Evolutionary conservation across 2,888 invertebrate genomes (phyloP).

Genomic region (Conomelus anceps): DNA sequence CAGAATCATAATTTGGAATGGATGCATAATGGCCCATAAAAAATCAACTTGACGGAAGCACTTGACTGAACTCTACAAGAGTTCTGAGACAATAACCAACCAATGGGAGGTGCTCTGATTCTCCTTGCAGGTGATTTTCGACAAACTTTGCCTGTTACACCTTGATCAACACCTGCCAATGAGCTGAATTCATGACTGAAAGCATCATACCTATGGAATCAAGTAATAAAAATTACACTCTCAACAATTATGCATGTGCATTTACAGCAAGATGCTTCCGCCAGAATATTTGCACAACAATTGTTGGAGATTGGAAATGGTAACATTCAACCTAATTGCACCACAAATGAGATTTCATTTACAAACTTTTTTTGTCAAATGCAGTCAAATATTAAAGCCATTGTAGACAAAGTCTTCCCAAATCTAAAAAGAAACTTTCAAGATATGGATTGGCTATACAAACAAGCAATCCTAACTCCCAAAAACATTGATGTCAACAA

Average conservation of each 20-base stretch:
- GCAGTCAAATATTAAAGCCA: no score
- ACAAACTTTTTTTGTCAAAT: no score
- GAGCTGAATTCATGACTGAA: slow-evolving; percentile 43
- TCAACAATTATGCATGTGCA: slow-evolving; percentile 29
- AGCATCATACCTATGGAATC: slow-evolving; percentile 29
- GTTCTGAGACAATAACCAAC: slow-evolving; percentile 24
- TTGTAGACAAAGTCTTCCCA: no score
- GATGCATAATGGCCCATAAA: slow-evolving; percentile 42
- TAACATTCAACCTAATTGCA: slow-evolving; percentile 19
- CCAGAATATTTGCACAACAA: slow-evolving; percentile 25
- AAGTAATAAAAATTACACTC: slow-evolving; percentile 27
- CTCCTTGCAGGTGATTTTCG: slow-evolving; percentile 37
- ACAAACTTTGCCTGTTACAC: slow-evolving; percentile 36
- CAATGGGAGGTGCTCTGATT: slow-evolving; percentile 33
- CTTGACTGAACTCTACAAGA: slow-evolving; percentile 36
- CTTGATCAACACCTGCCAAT: slow-evolving; percentile 40
- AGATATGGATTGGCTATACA: no score
- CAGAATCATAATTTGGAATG: slow-evolving; percentile 41
- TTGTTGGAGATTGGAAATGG: slow-evolving; percentile 32
- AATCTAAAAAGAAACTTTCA: no score
- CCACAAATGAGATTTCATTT: no score
- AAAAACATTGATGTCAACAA: no score
- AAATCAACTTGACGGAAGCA: slow-evolving; percentile 38
- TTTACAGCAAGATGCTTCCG: slow-evolving; percentile 25
- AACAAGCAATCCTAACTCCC: no score